Conservation (phyloP, 2,113 vertebrate species). For the Indicator indicator region DNA sequence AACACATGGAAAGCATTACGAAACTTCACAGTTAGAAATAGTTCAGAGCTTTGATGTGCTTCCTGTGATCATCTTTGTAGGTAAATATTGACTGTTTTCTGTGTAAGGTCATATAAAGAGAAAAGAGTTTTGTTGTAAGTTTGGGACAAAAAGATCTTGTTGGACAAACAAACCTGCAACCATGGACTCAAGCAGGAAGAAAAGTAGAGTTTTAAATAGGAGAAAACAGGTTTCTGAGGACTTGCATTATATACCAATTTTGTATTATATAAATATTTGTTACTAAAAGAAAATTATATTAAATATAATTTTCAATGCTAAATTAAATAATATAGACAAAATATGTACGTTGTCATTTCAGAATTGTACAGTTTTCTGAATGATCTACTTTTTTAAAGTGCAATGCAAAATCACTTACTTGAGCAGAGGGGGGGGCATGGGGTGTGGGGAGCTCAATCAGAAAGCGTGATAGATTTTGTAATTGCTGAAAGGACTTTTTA, state of each 20-base stretch:
- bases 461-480: neutral
- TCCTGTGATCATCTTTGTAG: slow-evolving; percentile 44
- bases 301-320: neutral
- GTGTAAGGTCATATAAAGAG: neutral
- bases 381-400: neutral
- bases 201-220: neutral
- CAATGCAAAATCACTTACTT: neutral
- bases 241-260: neutral
- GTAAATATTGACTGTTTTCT: slow-evolving; percentile 36
- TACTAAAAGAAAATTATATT: neutral
- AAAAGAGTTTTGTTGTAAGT: neutral
- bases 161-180: neutral
- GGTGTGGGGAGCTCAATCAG: neutral
- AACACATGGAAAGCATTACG: slow-evolving; percentile 19
- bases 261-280: neutral
- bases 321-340: neutral
- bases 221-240: neutral
- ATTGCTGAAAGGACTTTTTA: neutral
- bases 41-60: slow-evolving; percentile 42
- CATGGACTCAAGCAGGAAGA: neutral
- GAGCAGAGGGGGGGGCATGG: neutral
- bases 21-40: slow-evolving; percentile 53
- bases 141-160: neutral
- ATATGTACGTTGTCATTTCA: neutral
- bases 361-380: neutral